These are phyloP conservation scores for Ataeniobius toweri DNA, from an alignment of 2,797 vertebrate genomes.

Conservation along the genomic window DNA sequence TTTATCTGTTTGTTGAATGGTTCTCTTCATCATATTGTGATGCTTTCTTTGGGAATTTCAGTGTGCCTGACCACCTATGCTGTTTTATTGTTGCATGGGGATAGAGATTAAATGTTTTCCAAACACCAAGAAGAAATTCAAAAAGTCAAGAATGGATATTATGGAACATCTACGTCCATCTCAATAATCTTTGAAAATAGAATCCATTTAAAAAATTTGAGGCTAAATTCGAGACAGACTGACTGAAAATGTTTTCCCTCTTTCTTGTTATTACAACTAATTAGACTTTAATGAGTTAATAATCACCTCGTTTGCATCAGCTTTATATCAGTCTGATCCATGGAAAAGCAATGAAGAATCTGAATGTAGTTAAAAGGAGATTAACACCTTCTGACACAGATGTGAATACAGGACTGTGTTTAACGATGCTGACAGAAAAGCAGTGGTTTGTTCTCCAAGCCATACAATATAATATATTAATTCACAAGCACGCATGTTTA, in stretches of 20 bases:
- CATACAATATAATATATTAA: not conserved
- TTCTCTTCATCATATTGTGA: not conserved
- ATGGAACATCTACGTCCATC: not conserved
- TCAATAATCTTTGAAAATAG: not conserved
- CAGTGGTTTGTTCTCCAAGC: not conserved
- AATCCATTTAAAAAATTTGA: not conserved
- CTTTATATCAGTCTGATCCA: not conserved
- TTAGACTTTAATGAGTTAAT: constrained; percentile 5
- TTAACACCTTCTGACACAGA: not conserved
- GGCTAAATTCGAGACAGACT: too few relatives aligned
- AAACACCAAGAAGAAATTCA: not conserved
- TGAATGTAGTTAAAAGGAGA: not conserved
- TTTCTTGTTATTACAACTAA: not conserved
- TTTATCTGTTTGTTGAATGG: not conserved
- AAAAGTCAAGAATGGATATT: not conserved
- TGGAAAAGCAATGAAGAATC: not conserved
- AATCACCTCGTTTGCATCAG: constrained; percentile 3
- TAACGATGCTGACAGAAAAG: not conserved
- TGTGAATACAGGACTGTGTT: not conserved
- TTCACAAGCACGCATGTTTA: not conserved
- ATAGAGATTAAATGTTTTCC: not conserved
- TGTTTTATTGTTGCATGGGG: not conserved
- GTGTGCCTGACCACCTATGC: not conserved
- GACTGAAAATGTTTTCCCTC: not conserved
- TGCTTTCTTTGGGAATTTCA: not conserved